phyloP scores from a whole-genome alignment of 2,113 vertebrate species.

The Oryzias woworae region DNA sequence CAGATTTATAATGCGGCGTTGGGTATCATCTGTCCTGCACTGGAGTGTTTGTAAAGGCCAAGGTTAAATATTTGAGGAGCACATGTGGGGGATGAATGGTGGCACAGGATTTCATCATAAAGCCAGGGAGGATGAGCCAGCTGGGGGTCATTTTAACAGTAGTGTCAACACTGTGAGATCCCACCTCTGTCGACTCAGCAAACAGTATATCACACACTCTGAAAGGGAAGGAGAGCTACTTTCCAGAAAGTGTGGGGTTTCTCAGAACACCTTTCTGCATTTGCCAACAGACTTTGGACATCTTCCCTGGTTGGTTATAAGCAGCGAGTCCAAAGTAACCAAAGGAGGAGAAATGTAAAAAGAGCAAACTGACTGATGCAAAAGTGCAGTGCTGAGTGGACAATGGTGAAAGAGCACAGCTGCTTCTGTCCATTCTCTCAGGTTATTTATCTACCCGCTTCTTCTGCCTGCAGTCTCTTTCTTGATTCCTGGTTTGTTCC shows the following conservation, averaged over 20 bases:
- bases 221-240: slow-evolving; percentile 47
- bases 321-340: slow-evolving; percentile 33
- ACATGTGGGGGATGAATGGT: slow-evolving; percentile 74
- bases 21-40: slow-evolving; percentile 49
- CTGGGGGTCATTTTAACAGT: slow-evolving; percentile 75
- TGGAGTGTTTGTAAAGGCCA: slow-evolving; percentile 63
- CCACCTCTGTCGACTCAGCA: slow-evolving; percentile 69
- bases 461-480: slow-evolving; percentile 16
- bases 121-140: slow-evolving; percentile 67
- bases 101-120: slow-evolving; percentile 76
- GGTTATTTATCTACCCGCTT: slow-evolving; percentile 16
- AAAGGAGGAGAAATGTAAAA: slow-evolving; percentile 11
- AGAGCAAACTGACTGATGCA: slow-evolving; percentile 23
- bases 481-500: slow-evolving; percentile 1
- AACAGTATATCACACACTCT: slow-evolving; percentile 61
- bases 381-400: slow-evolving; percentile 12
- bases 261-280: slow-evolving; percentile 63
- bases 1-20: slow-evolving; percentile 62
- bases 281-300: slow-evolving; percentile 46
- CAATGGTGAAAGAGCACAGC: slow-evolving; percentile 19
- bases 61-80: slow-evolving; percentile 81
- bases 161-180: slow-evolving; percentile 73
- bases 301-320: slow-evolving; percentile 21
- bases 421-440: slow-evolving; percentile 42
- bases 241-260: slow-evolving; percentile 68